Conservation (phyloP, 2,888 invertebrate species). For the Iphiclides podalirius region DNA sequence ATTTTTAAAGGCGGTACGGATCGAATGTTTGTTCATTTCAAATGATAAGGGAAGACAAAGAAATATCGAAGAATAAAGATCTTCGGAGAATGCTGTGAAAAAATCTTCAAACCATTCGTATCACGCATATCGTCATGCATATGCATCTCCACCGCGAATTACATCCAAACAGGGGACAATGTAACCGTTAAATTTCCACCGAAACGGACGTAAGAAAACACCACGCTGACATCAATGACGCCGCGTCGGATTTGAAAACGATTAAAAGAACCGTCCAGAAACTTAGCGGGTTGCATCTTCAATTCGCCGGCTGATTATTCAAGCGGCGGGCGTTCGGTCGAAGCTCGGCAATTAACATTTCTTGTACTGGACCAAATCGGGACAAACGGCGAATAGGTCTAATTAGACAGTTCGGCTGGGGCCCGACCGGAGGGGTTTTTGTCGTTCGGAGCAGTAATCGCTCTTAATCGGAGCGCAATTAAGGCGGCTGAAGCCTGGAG, state of each 20-base stretch:
- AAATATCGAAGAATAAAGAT: too few species aligned
- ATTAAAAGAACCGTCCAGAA: constrained; percentile 9
- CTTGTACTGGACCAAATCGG: constrained; percentile 27
- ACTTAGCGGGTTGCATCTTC: constrained; percentile 14
- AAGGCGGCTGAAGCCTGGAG: too few species aligned
- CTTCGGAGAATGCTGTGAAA: too few species aligned
- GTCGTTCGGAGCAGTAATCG: constrained; percentile 49
- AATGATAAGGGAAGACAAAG: not conserved
- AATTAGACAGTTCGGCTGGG: constrained; percentile 50
- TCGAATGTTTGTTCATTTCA: too few species aligned
- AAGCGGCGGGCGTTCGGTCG: constrained; percentile 14
- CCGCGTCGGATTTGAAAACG: constrained; percentile 8
- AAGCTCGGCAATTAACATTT: constrained; percentile 31
- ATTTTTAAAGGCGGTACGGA: too few species aligned
- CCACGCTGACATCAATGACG: constrained; percentile 6
- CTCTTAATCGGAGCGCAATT: constrained; percentile 56
- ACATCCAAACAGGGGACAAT: too few species aligned
- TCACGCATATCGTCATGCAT: too few species aligned
- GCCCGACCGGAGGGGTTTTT: too few species aligned
- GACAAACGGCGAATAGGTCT: constrained; percentile 32
- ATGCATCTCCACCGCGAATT: too few species aligned
- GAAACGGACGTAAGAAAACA: too few species aligned
- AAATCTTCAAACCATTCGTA: too few species aligned
- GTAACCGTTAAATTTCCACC: too few species aligned
- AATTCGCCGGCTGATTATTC: constrained; percentile 15